These are phyloP conservation scores for Nycteola revayana DNA, from an alignment of 2,888 invertebrate genomes.

Conservation along the genomic window DNA sequence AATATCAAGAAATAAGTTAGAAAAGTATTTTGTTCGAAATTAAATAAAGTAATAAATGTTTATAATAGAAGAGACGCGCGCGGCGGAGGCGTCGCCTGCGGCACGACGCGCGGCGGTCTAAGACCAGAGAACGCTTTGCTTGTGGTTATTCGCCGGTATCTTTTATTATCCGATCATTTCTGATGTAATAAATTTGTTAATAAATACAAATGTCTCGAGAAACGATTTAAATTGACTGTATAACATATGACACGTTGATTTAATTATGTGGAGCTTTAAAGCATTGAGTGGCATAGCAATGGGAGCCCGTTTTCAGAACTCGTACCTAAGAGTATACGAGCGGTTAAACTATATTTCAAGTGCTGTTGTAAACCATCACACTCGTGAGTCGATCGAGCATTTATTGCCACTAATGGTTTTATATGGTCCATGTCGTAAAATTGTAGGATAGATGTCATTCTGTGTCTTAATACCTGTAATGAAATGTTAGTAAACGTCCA, in stretches of 20 bases:
- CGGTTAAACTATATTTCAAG: slow-evolving; percentile 40
- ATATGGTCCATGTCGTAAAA: slow-evolving; percentile 55
- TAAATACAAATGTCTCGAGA: slow-evolving; percentile 13
- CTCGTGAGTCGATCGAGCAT: slow-evolving; percentile 48
- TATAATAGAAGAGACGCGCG: slow-evolving; percentile 49
- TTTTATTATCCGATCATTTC: slow-evolving; percentile 39
- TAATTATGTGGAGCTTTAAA: slow-evolving; percentile 46
- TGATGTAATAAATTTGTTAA: slow-evolving; percentile 31
- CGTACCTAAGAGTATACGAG: slow-evolving; percentile 20
- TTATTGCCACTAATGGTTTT: slow-evolving; percentile 64
- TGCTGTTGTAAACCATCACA: slow-evolving; percentile 50
- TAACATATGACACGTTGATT: slow-evolving; percentile 43
- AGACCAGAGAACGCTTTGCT: slow-evolving; percentile 23
- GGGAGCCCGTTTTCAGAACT: slow-evolving; percentile 34
- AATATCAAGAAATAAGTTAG: slow-evolving; percentile 45
- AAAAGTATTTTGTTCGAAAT: slow-evolving; percentile 53
- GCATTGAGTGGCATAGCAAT: slow-evolving; percentile 42
- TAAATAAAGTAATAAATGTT: slow-evolving; percentile 66
- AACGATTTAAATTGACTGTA: slow-evolving; percentile 11
- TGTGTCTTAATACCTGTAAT: slow-evolving; percentile 10
- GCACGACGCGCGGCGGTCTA: slow-evolving; percentile 1
- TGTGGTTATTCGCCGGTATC: slow-evolving; percentile 21
- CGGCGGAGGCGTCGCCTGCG: slow-evolving; percentile 41
- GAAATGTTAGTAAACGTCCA: not conserved
- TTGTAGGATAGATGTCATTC: slow-evolving; percentile 44